Evolutionary conservation across 2,113 vertebrate species (phyloP).

Genomic region (Alethe diademata): DNA sequence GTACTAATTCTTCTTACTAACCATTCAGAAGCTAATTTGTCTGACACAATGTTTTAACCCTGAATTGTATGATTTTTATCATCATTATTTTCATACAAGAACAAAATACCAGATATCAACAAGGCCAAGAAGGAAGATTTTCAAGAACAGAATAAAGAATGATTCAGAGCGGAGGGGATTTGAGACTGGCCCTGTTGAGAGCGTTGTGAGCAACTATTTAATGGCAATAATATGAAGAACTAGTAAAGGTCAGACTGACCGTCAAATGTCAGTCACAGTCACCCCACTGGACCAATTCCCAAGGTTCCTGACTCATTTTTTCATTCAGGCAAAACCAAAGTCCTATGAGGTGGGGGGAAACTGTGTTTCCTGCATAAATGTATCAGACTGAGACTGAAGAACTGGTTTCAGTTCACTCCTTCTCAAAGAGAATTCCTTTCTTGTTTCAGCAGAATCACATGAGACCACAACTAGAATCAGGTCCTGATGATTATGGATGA

Average conservation of each 20-base stretch:
- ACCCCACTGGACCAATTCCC: not conserved
- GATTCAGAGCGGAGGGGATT: not conserved
- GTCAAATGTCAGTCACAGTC: not conserved
- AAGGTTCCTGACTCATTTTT: not conserved
- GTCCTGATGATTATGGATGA: not conserved
- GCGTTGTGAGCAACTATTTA: not conserved
- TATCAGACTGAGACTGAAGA: not conserved
- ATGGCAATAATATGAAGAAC: not conserved
- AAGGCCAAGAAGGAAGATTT: not conserved
- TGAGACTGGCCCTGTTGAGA: not conserved
- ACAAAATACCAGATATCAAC: not conserved
- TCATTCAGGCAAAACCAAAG: not conserved
- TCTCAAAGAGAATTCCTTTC: not conserved
- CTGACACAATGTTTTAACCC: not conserved
- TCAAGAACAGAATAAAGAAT: constrained; percentile 3
- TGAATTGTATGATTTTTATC: not conserved
- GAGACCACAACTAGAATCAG: not conserved
- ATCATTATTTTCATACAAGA: not conserved
- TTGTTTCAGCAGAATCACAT: not conserved
- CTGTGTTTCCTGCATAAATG: not conserved
- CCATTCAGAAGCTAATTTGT: not conserved
- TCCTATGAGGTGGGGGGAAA: not conserved
- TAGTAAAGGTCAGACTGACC: constrained; percentile 10
- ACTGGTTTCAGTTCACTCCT: not conserved
- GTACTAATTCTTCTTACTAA: not conserved